A percentile compares a stretch with the other conserved stretches of the same genome.
phyloP scores from a whole-genome alignment of 2,797 vertebrate genomes.

The Anguilla anguilla region DNA sequence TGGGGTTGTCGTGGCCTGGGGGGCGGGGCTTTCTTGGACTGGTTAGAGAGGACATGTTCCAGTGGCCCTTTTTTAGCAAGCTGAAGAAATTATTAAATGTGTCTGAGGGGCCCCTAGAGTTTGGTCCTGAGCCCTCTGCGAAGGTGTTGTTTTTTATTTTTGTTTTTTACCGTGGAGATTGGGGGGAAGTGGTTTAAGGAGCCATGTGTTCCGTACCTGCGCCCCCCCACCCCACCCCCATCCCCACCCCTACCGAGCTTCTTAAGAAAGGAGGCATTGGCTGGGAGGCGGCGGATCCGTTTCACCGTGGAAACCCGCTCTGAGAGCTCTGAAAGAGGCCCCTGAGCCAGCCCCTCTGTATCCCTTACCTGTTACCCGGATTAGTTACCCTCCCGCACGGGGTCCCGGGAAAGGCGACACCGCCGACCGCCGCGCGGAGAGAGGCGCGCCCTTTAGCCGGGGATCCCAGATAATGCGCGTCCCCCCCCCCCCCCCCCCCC shows the following conservation, averaged over 20 bases:
- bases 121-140: constrained; percentile 42
- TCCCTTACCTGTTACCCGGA: constrained; percentile 75
- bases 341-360: constrained; percentile 69
- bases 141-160: constrained; percentile 43
- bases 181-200: constrained; percentile 40
- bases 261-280: constrained; percentile 55
- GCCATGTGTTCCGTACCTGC: constrained; percentile 58
- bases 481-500: not conserved
- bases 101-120: constrained; percentile 52
- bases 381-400: constrained; percentile 73
- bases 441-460: constrained; percentile 55
- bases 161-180: not conserved
- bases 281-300: constrained; percentile 71
- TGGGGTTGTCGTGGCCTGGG: not conserved
- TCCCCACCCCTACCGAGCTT: constrained; percentile 28
- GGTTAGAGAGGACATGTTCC: constrained; percentile 20
- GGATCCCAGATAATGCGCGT: constrained; percentile 2
- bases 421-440: constrained; percentile 67
- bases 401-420: constrained; percentile 76
- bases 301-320: constrained; percentile 69
- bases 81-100: constrained; percentile 41
- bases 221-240: constrained; percentile 34
- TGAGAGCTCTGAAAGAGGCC: constrained; percentile 75
- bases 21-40: not conserved
- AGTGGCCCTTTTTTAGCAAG: not conserved